phyloP scores from a whole-genome alignment of 2,113 vertebrate genomes.

The Choloepus hoffmanni region DNA sequence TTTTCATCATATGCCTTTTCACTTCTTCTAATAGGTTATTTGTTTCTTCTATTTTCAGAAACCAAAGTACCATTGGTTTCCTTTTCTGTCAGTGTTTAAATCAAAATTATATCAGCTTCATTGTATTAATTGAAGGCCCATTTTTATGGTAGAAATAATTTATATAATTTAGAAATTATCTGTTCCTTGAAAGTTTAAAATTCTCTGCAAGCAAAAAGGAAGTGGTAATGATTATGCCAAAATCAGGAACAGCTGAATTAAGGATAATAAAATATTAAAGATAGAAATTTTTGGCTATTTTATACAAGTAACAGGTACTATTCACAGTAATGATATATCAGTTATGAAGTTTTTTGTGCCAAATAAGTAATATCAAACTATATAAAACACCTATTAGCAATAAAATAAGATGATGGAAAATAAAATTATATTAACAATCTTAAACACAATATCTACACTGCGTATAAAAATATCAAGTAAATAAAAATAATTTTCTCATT shows the following conservation, averaged over 20 bases:
- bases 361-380: conserved; percentile 67
- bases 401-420: conserved; percentile 55
- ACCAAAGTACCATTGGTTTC: neutral
- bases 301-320: conserved; percentile 63
- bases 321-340: conserved; percentile 13
- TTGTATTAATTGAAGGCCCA: conserved; percentile 59
- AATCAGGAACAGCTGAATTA: conserved; percentile 56
- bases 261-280: neutral
- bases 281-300: conserved; percentile 46
- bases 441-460: neutral
- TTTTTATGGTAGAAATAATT: conserved; percentile 57
- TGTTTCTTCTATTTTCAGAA: conserved; percentile 25
- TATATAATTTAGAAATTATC: conserved; percentile 49
- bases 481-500: conserved; percentile 55
- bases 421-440: conserved; percentile 73
- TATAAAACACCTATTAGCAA: conserved; percentile 63
- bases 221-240: neutral
- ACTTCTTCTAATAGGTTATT: neutral
- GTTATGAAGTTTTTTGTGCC: conserved; percentile 69
- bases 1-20: neutral
- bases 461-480: conserved; percentile 47
- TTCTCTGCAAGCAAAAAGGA: neutral
- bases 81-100: conserved; percentile 51
- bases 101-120: conserved; percentile 38
- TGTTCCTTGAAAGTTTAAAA: conserved; percentile 44